Evolutionary conservation across 1,140 invertebrate genomes (phyloP), one percentile per base, ranked within the genome.

Genomic region (Chrysomallon squamiferum): DNA sequence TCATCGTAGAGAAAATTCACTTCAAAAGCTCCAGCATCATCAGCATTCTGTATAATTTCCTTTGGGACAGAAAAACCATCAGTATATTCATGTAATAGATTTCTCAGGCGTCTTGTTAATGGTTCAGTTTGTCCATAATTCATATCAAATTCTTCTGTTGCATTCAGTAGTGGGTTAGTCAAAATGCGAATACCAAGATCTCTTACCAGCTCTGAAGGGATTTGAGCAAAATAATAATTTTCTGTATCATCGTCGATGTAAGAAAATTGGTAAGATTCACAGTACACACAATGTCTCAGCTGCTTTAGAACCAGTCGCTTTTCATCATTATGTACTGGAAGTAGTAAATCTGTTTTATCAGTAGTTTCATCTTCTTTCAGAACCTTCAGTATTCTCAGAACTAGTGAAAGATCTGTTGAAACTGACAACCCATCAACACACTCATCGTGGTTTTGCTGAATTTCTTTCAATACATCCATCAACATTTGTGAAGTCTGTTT

Each of bases 21-120:
- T 62, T 73, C 68, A 15, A 72, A 77, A 1, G 82, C 80, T 27
- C 73, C 77, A 58, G 82, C 84, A 77, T 85, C 82, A 69, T 80
- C 79, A 52, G 77, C 80, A 76, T 84, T 84, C 66, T 32, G 79
- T 32, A 81, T 62, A 6, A 81, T 59, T 65, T 81, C 79, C 65
- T 80, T 81, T 15, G 79, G 69, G 25, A 81, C 69, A 35, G 73
- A 70, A 29, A 77, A 68, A 20, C 77, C 78, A 66, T 71, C 76
- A 25, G 70, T 75, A 49, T 81, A 81, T 20, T 68, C 68, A 13
- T 69, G 50, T 43, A 69, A 13, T 15, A 81, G 60, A 33, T 75
- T 68, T 50, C 65, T 65, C 2, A 81, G 65, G 29, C 79, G 57
- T 20, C 69, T 64, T 7, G 77, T 80, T 0, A 80, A 62, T 2